Conservation (phyloP, 2,797 vertebrate genomes). For the Pseudochaenichthys georgianus region DNA sequence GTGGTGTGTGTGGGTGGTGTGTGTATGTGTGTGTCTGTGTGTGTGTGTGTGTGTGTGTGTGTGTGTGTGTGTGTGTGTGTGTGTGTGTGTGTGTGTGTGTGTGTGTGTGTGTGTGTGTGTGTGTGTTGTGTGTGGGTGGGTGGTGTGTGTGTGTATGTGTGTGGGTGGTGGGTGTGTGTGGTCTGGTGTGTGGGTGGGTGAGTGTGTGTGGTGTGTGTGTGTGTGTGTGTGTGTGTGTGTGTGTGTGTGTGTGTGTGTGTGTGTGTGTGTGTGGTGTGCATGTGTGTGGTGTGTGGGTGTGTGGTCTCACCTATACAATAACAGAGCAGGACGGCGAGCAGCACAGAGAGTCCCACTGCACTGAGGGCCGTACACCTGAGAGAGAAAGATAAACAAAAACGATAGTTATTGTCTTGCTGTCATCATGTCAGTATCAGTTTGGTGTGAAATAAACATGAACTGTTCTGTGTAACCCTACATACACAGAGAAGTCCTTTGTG, state of each 20-base stretch:
- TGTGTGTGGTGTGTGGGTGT: not conserved
- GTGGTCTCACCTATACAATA: conserved; percentile 95
- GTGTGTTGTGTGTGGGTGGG: not conserved
- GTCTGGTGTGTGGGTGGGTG: no score
- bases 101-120: not conserved
- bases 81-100: no score
- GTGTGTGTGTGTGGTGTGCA: no score
- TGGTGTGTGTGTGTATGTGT: no score
- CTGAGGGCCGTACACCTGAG: conserved; percentile 95
- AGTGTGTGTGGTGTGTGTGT: no score
- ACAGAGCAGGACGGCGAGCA: conserved; percentile 95
- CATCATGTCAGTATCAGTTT: not conserved
- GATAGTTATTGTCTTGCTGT: not conserved
- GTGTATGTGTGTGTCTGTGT: no score
- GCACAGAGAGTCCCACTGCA: conserved; percentile 94
- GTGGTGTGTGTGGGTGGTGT: not conserved
- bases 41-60: no score
- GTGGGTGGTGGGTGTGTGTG: no score
- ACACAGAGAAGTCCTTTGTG: not conserved
- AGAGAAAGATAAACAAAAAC: not conserved
- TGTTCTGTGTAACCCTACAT: not conserved
- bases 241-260: no score
- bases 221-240: not conserved
- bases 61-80: no score
- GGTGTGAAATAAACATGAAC: not conserved